Conservation (phyloP, 2,113 vertebrate species). For the Delphinus delphis region DNA sequence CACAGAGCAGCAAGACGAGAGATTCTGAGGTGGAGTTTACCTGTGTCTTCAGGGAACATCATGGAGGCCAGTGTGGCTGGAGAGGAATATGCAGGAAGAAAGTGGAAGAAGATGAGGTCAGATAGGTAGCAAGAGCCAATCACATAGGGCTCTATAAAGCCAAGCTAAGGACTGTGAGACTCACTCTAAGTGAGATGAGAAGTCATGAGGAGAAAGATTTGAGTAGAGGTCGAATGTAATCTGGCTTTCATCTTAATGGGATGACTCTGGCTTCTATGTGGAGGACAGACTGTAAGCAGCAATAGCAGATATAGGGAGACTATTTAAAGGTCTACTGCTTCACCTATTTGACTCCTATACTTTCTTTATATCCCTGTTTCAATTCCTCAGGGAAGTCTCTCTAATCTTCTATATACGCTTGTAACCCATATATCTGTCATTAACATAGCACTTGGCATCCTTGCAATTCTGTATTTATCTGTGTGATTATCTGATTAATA, state of each 20-base stretch:
- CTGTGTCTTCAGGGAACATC: neutral
- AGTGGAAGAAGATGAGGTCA: neutral
- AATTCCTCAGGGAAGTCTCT: neutral
- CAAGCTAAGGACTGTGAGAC: neutral
- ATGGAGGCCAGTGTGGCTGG: neutral
- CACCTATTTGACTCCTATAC: neutral
- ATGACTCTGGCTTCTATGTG: neutral
- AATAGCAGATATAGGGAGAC: neutral
- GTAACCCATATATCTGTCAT: neutral
- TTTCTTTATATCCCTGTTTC: neutral
- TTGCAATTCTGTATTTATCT: neutral
- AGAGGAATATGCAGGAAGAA: neutral
- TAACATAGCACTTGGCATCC: neutral
- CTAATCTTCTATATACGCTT: neutral
- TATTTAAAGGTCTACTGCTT: neutral
- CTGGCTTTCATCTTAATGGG: conserved; percentile 11
- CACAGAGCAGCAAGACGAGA: neutral
- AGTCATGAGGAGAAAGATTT: neutral
- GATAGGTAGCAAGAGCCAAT: neutral
- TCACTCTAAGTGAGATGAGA: neutral
- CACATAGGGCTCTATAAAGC: neutral
- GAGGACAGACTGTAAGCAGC: neutral
- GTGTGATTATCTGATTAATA: neutral
- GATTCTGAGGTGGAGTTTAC: neutral
- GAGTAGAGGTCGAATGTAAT: neutral